Evolutionary conservation across 2,888 invertebrate species (phyloP).

Genomic region (Laothoe populi): DNA sequence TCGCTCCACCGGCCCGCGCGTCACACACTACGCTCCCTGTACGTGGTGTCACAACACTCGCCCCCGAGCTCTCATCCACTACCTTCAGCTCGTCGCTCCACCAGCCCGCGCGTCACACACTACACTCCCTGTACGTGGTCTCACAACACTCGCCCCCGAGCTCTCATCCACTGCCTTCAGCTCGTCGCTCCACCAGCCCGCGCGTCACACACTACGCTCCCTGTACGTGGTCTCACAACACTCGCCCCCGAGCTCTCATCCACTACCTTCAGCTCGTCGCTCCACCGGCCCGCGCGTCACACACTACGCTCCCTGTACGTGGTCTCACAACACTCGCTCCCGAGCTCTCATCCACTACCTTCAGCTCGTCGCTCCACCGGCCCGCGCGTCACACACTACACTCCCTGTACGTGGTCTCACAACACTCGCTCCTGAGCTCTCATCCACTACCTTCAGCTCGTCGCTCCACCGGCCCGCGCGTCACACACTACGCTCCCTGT

Average conservation of each 20-base stretch:
- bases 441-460: slow-evolving; percentile 18
- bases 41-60: background rate
- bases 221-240: slow-evolving; percentile 13
- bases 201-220: slow-evolving; percentile 17
- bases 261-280: slow-evolving; percentile 20
- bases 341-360: slow-evolving; percentile 16
- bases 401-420: too few relatives aligned
- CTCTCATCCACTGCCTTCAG: slow-evolving; percentile 15
- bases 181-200: slow-evolving; percentile 15
- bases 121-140: slow-evolving; percentile 9
- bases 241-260: slow-evolving; percentile 13
- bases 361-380: slow-evolving; percentile 20
- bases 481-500: slow-evolving; percentile 16
- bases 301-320: slow-evolving; percentile 21
- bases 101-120: slow-evolving; percentile 1
- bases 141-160: background rate
- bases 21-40: slow-evolving; percentile 14
- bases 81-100: slow-evolving; percentile 7
- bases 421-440: slow-evolving; percentile 15
- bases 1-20: slow-evolving; percentile 1
- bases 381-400: slow-evolving; percentile 11
- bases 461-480: slow-evolving; percentile 19
- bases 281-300: slow-evolving; percentile 18
- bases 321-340: slow-evolving; percentile 18
- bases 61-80: slow-evolving; percentile 14